A percentile compares a stretch with the other conserved stretches of the same genome.
Conservation (phyloP, 2,113 vertebrate genomes). For the Gavialis gangeticus region DNA sequence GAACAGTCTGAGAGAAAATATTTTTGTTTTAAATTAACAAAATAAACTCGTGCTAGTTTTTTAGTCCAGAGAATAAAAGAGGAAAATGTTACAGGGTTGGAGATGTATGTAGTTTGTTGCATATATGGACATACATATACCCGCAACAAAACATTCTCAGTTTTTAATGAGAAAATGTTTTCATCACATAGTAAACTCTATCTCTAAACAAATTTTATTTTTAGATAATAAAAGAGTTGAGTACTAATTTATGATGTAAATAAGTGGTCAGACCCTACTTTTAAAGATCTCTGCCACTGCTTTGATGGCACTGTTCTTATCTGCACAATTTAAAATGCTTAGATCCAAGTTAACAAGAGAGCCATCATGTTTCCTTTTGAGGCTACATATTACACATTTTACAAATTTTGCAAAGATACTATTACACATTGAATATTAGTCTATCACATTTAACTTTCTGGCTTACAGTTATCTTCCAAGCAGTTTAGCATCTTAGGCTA, state of each 20-base stretch:
- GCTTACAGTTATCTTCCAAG: conserved; percentile 29
- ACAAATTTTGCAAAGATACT: conserved; percentile 34
- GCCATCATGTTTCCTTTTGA: not conserved
- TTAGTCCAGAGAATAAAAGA: not conserved
- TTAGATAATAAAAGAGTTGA: not conserved
- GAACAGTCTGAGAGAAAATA: not conserved
- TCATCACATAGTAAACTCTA: not conserved
- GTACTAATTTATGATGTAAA: not conserved
- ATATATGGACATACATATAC: not conserved
- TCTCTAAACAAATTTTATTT: not conserved
- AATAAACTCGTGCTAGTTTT: not conserved
- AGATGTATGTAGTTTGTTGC: too few relatives aligned
- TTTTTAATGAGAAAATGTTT: not conserved
- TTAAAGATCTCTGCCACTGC: not conserved
- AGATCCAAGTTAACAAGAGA: conserved; percentile 4
- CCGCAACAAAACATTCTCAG: not conserved
- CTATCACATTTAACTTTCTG: conserved; percentile 32
- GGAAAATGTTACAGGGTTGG: not conserved
- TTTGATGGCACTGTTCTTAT: not conserved
- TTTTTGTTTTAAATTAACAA: conserved; percentile 32
- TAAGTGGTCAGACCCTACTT: not conserved
- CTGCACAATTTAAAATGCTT: not conserved
- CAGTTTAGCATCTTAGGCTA: conserved; percentile 27
- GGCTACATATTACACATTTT: conserved; percentile 17
- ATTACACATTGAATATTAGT: not conserved